These are phyloP conservation scores for Brevimyrus niger DNA, from an alignment of 2,113 vertebrate genomes.

Conservation along the genomic window DNA sequence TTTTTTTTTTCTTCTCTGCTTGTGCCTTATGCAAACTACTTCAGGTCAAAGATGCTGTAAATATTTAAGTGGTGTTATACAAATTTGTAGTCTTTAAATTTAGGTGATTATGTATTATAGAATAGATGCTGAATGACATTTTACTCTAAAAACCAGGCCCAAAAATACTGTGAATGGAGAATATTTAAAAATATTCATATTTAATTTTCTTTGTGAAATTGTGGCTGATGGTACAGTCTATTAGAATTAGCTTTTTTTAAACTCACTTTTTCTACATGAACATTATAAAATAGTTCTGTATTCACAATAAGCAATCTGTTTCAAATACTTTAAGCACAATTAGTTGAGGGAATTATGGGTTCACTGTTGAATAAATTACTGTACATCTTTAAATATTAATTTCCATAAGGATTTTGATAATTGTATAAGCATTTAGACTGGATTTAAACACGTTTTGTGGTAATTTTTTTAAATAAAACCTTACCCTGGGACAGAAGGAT, in stretches of 20 bases:
- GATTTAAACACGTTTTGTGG: constrained; percentile 57
- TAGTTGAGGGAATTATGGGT: constrained; percentile 65
- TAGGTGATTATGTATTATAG: constrained; percentile 42
- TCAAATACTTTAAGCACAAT: constrained; percentile 64
- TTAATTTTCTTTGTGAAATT: constrained; percentile 63
- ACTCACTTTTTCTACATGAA: constrained; percentile 55
- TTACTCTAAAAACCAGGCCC: constrained; percentile 51
- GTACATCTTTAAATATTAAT: constrained; percentile 63
- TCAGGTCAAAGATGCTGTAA: constrained; percentile 73
- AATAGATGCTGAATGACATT: constrained; percentile 45
- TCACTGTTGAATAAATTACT: constrained; percentile 59
- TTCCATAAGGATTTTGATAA: constrained; percentile 67
- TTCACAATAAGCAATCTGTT: constrained; percentile 61
- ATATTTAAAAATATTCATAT: constrained; percentile 66
- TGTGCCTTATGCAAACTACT: constrained; percentile 92
- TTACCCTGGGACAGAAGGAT: constrained; percentile 44
- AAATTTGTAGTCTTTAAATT: constrained; percentile 43
- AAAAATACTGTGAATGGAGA: constrained; percentile 73
- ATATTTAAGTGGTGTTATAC: constrained; percentile 56
- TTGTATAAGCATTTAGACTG: constrained; percentile 59
- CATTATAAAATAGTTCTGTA: constrained; percentile 61
- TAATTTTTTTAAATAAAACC: constrained; percentile 69
- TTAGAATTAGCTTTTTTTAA: constrained; percentile 49
- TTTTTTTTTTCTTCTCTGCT: constrained; percentile 55
- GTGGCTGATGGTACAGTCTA: constrained; percentile 64